Evolutionary conservation across 2,797 vertebrate genomes (phyloP).

Genomic region (Leptoclinus maculatus): DNA sequence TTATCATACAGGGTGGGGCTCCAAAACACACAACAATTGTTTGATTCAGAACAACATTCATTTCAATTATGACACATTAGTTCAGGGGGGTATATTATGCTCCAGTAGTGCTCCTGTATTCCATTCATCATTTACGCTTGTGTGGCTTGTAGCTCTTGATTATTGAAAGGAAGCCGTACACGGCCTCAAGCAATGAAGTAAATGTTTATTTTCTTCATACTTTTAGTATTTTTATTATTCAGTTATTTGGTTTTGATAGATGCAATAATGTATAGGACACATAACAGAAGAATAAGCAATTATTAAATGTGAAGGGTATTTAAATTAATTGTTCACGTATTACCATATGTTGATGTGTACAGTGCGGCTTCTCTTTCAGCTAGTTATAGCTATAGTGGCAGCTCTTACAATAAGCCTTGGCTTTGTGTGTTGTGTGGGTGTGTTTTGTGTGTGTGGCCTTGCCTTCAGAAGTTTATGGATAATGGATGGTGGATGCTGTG

Average conservation of each 20-base stretch:
- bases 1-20: slow-evolving; percentile 47
- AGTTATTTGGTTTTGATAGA: slow-evolving; percentile 20
- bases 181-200: slow-evolving; percentile 1
- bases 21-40: slow-evolving; percentile 59
- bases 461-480: slow-evolving; percentile 64
- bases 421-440: slow-evolving; percentile 42
- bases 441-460: slow-evolving; percentile 59
- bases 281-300: neutral
- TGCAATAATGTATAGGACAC: neutral
- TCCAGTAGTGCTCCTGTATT: slow-evolving; percentile 39
- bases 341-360: slow-evolving; percentile 25
- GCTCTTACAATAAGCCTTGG: slow-evolving; percentile 41
- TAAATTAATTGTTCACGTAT: slow-evolving; percentile 10
- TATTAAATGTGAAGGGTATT: slow-evolving; percentile 9
- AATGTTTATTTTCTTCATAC: slow-evolving; percentile 30
- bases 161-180: slow-evolving; percentile 28
- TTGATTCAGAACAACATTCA: slow-evolving; percentile 69
- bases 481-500: slow-evolving; percentile 73
- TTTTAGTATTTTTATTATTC: neutral
- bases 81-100: slow-evolving; percentile 54
- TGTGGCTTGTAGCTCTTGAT: slow-evolving; percentile 47
- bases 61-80: slow-evolving; percentile 73
- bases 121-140: slow-evolving; percentile 67
- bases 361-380: slow-evolving; percentile 25
- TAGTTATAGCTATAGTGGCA: slow-evolving; percentile 34